Evolutionary conservation across 2,797 vertebrate genomes (phyloP).

Genomic region (Eulemur mongoz): DNA sequence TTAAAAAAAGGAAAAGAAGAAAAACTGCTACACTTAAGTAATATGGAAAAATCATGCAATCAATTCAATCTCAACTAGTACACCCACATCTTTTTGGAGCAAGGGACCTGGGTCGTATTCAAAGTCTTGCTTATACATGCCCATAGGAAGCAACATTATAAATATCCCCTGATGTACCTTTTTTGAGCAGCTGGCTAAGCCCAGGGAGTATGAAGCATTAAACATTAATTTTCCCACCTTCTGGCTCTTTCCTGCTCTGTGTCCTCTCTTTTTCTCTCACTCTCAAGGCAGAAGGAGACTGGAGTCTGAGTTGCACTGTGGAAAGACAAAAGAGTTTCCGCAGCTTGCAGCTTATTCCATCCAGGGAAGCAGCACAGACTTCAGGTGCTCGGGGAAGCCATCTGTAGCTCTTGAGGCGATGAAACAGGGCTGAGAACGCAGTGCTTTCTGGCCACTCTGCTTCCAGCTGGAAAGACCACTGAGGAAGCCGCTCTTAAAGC

Average conservation of each 20-base stretch:
- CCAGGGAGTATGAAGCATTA: conserved; percentile 45
- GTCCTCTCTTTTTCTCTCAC: not conserved
- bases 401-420: conserved; percentile 72
- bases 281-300: conserved; percentile 28
- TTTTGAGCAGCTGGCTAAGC: conserved; percentile 52
- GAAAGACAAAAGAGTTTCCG: conserved; percentile 44
- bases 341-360: conserved; percentile 1
- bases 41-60: not conserved
- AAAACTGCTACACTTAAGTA: not conserved
- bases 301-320: not conserved
- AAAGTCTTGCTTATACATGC: not conserved
- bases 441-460: conserved; percentile 49
- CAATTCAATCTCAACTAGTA: not conserved
- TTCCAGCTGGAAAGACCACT: conserved; percentile 77
- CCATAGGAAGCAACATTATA: conserved; percentile 22
- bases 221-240: conserved; percentile 53
- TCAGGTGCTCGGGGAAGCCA: conserved; percentile 72
- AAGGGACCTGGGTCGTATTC: not conserved
- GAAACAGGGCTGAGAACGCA: conserved; percentile 23
- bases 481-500: conserved; percentile 40
- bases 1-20: not conserved
- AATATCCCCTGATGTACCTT: not conserved
- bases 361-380: conserved; percentile 33
- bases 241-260: conserved; percentile 23
- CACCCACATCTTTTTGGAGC: not conserved